Evolutionary conservation across 2,888 invertebrate species (phyloP).

Genomic region (Apoda limacodes): DNA sequence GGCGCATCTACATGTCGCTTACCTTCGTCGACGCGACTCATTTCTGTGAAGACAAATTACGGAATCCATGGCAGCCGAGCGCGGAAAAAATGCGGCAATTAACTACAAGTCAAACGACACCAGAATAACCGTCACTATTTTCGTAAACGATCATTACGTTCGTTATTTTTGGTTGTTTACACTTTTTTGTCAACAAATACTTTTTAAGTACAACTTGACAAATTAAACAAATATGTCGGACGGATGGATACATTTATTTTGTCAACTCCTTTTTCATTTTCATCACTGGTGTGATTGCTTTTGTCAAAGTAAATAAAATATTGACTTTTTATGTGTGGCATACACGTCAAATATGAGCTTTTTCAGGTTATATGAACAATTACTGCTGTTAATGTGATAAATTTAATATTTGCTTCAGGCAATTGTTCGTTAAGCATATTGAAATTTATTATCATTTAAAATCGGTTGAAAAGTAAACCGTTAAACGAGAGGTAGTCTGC

Average conservation of each 20-base stretch:
- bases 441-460: slow-evolving; percentile 46
- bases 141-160: slow-evolving; percentile 50
- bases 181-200: slow-evolving; percentile 35
- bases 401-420: no score
- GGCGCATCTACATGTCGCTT: slow-evolving; percentile 58
- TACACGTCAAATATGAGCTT: no score
- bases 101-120: slow-evolving; percentile 45
- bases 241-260: no score
- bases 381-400: no score
- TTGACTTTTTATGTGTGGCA: no score
- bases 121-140: slow-evolving; percentile 56
- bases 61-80: slow-evolving; percentile 53
- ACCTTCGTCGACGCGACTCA: slow-evolving; percentile 67
- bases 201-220: slow-evolving; percentile 29
- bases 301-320: no score
- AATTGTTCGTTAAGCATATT: slow-evolving; percentile 1
- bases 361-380: no score
- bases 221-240: no score
- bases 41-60: slow-evolving; percentile 70
- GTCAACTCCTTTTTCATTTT: no score
- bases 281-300: no score
- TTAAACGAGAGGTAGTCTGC: slow-evolving; percentile 51
- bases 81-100: slow-evolving; percentile 66
- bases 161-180: slow-evolving; percentile 53
- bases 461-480: slow-evolving; percentile 52